Evolutionary conservation across 2,888 invertebrate genomes (phyloP).

Genomic region (Bursaphelenchus okinawaensis): DNA sequence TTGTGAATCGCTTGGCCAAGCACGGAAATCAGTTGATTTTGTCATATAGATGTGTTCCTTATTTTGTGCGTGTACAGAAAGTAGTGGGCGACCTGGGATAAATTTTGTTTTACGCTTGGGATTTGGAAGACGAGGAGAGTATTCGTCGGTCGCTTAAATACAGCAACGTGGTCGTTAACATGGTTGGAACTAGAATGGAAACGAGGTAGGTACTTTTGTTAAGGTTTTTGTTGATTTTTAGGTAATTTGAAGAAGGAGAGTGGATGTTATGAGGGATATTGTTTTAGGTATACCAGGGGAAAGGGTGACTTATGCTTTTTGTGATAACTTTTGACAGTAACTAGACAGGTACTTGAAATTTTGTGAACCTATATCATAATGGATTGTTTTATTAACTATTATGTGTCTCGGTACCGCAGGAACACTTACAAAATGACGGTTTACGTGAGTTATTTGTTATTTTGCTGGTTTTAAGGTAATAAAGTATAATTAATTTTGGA

Average conservation of each 20-base stretch:
- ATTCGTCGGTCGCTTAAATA: constrained; percentile 72
- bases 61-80: constrained; percentile 73
- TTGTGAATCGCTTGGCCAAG: constrained; percentile 75
- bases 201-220: constrained; percentile 67
- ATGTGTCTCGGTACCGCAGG: constrained; percentile 58
- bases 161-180: constrained; percentile 92
- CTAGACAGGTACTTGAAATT: too few relatives aligned
- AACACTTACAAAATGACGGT: constrained; percentile 81
- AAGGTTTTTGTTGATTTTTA: constrained; percentile 4
- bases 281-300: too few relatives aligned
- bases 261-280: too few relatives aligned
- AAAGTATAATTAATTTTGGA: not conserved
- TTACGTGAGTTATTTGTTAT: constrained; percentile 56
- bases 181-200: constrained; percentile 84
- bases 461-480: not conserved
- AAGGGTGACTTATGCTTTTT: too few relatives aligned
- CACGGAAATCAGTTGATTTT: constrained; percentile 71
- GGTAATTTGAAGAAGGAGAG: not conserved
- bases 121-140: constrained; percentile 78
- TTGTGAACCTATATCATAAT: constrained; percentile 84
- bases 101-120: constrained; percentile 65
- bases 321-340: constrained; percentile 58
- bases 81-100: constrained; percentile 78
- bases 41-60: constrained; percentile 82
- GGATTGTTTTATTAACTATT: constrained; percentile 70